These are phyloP conservation scores for Gobio occitaniae DNA, from an alignment of 2,797 vertebrate genomes.

Conservation along the genomic window DNA sequence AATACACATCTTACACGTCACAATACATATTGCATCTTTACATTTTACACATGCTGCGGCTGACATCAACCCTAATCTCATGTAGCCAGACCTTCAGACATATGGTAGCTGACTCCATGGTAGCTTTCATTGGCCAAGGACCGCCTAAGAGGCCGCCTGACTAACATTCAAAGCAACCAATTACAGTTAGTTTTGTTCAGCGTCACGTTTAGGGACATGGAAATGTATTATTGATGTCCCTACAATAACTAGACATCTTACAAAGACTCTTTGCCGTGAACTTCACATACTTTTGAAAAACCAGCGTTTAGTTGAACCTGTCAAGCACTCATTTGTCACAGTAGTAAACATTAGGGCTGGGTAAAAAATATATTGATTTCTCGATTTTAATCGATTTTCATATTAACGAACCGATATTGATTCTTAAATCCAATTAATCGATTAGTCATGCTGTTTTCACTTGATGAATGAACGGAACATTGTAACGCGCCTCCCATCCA, in stretches of 20 bases:
- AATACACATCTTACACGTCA: background rate
- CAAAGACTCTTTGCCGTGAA: background rate
- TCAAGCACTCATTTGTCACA: background rate
- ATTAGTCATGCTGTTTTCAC: too few relatives aligned
- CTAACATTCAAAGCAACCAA: background rate
- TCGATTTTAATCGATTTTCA: too few relatives aligned
- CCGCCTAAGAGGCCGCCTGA: background rate
- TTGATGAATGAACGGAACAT: too few relatives aligned
- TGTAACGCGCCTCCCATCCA: too few relatives aligned
- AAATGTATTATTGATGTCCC: background rate
- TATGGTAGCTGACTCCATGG: background rate
- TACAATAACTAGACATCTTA: background rate
- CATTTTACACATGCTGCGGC: background rate
- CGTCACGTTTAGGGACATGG: background rate
- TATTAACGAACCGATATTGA: too few relatives aligned
- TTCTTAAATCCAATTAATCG: too few relatives aligned
- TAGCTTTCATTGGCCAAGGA: background rate
- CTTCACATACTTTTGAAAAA: background rate
- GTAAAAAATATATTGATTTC: too few relatives aligned
- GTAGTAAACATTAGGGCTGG: too few relatives aligned
- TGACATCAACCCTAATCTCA: background rate
- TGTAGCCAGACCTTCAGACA: background rate
- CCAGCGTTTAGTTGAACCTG: background rate
- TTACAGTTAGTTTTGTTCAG: background rate
- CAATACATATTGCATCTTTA: background rate